These are phyloP conservation scores for Rhynchotus rufescens DNA, from an alignment of 2,797 vertebrate species.

Conservation along the genomic window DNA sequence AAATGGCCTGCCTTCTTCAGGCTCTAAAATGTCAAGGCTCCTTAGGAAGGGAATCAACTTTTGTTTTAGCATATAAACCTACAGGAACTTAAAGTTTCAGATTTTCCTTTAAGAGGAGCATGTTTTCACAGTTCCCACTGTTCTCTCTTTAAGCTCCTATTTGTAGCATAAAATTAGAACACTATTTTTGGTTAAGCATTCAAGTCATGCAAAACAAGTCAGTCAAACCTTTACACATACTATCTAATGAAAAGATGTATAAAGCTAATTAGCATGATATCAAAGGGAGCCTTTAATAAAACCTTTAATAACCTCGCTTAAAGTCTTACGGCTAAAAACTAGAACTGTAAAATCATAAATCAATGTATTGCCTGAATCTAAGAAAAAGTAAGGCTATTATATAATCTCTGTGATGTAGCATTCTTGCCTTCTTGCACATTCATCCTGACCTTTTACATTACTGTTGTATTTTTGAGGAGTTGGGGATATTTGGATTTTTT, in stretches of 20 bases:
- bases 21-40: conserved; percentile 23
- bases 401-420: not conserved
- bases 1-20: conserved; percentile 36
- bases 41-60: not conserved
- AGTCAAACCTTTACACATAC: not conserved
- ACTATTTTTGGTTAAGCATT: not conserved
- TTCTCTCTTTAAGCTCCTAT: not conserved
- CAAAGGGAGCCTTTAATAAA: not conserved
- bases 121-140: not conserved
- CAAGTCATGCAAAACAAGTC: not conserved
- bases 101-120: not conserved
- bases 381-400: not conserved
- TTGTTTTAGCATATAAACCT: not conserved
- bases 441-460: not conserved
- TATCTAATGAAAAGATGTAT: not conserved
- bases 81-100: not conserved
- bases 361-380: not conserved
- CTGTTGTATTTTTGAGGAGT: not conserved
- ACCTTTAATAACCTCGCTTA: not conserved
- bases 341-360: not conserved
- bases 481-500: not conserved
- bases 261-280: not conserved
- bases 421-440: not conserved
- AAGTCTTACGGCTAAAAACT: not conserved
- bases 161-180: not conserved